phyloP scores from a whole-genome alignment of 35 echinoderm and acorn worm species.

The Apostichopus parvimensis region DNA sequence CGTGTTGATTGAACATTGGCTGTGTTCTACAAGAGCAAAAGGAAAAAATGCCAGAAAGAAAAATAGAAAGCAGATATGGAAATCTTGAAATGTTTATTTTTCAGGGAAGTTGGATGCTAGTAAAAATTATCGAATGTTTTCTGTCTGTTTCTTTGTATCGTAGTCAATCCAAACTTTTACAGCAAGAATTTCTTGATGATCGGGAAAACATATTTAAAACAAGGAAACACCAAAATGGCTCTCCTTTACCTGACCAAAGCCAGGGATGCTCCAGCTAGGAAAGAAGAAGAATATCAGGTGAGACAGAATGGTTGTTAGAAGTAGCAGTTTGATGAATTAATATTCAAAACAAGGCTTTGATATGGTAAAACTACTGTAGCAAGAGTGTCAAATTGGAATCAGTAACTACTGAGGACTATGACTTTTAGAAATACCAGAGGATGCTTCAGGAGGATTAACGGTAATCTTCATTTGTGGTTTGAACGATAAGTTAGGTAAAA shows the following conservation, averaged over 20 bases:
- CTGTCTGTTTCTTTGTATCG: neutral
- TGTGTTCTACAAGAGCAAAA: too few species aligned
- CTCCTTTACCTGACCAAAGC: constrained; percentile 75
- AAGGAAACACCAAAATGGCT: constrained; percentile 75
- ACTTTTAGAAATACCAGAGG: too few species aligned
- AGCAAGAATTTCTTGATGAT: constrained; percentile 95
- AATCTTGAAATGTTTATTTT: neutral
- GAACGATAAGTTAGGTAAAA: too few species aligned
- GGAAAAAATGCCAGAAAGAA: too few species aligned
- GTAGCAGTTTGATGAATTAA: too few species aligned
- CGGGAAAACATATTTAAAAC: constrained; percentile 77
- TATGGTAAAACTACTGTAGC: neutral
- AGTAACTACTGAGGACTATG: too few species aligned
- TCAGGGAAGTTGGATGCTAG: neutral
- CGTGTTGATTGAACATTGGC: too few species aligned
- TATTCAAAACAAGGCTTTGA: neutral
- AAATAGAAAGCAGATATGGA: neutral
- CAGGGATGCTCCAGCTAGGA: constrained; percentile 61
- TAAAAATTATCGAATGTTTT: neutral
- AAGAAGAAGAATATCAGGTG: constrained; percentile 87
- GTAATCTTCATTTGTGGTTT: too few species aligned
- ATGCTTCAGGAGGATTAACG: too few species aligned
- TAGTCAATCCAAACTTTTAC: constrained; percentile 86
- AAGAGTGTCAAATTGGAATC: too few species aligned
- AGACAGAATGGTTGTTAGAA: neutral